Conservation (phyloP, 2,797 vertebrate genomes). For the Manis javanica region DNA sequence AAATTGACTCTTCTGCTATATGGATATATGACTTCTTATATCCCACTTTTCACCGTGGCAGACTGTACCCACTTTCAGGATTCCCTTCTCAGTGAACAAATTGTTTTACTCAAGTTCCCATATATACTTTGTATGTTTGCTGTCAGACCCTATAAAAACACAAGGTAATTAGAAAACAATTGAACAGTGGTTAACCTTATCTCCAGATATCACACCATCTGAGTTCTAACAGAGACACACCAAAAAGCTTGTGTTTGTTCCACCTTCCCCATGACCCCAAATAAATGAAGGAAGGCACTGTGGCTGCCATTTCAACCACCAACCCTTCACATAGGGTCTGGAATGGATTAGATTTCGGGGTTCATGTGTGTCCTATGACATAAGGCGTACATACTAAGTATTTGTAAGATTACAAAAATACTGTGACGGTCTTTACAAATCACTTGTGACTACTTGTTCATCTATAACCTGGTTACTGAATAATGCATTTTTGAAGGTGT, state of each 20-base stretch:
- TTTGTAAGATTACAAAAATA: background rate
- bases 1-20: background rate
- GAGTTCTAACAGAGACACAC: background rate
- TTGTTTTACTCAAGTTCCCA: background rate
- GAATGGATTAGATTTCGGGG: background rate
- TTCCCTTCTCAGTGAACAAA: background rate
- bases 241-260: background rate
- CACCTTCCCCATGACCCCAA: background rate
- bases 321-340: background rate
- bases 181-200: background rate
- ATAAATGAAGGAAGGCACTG: background rate
- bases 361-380: background rate
- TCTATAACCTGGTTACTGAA: slow-evolving; percentile 2
- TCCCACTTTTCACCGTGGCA: background rate
- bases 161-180: background rate
- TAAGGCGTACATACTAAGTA: background rate
- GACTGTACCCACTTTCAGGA: background rate
- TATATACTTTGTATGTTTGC: background rate
- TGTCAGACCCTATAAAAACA: background rate
- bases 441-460: background rate
- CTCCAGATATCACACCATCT: too few species aligned
- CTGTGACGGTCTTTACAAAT: background rate
- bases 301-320: background rate
- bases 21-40: background rate
- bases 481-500: slow-evolving; percentile 23